Evolutionary conservation across 2,888 invertebrate species (phyloP).

Genomic region (Drosophila maculinotata): DNA sequence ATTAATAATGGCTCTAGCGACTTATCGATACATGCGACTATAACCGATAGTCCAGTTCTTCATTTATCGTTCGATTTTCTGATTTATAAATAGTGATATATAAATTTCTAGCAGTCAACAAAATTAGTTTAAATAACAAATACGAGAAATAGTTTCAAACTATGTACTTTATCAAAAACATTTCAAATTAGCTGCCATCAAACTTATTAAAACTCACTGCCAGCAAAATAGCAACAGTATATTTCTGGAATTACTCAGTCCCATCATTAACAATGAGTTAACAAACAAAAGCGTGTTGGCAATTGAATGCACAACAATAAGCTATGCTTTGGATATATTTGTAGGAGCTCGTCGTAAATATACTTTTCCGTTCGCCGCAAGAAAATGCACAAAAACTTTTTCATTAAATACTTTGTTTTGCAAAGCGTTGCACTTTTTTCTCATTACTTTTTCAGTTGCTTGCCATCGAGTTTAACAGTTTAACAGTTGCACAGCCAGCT

Average conservation of each 20-base stretch:
- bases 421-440: constrained; percentile 24
- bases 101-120: too few species aligned
- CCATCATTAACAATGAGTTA: constrained; percentile 30
- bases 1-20: too few species aligned
- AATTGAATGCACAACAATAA: constrained; percentile 50
- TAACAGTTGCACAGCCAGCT: neutral
- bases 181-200: neutral
- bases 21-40: too few species aligned
- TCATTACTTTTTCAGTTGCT: constrained; percentile 24
- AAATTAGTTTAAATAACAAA: too few species aligned
- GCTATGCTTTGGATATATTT: constrained; percentile 19
- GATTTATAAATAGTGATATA: too few species aligned
- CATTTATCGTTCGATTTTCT: too few species aligned
- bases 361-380: constrained; percentile 13
- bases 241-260: constrained; percentile 20
- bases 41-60: too few species aligned
- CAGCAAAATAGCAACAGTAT: neutral
- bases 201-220: neutral
- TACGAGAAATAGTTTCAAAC: too few species aligned
- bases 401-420: constrained; percentile 40
- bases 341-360: constrained; percentile 23
- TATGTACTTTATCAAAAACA: too few species aligned
- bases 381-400: constrained; percentile 43
- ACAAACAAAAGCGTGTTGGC: constrained; percentile 45
- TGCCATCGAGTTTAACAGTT: constrained; percentile 16